These are phyloP conservation scores for Holothuria scabra DNA, from an alignment of 53 echinoderm and acorn worm genomes.

Conservation along the genomic window DNA sequence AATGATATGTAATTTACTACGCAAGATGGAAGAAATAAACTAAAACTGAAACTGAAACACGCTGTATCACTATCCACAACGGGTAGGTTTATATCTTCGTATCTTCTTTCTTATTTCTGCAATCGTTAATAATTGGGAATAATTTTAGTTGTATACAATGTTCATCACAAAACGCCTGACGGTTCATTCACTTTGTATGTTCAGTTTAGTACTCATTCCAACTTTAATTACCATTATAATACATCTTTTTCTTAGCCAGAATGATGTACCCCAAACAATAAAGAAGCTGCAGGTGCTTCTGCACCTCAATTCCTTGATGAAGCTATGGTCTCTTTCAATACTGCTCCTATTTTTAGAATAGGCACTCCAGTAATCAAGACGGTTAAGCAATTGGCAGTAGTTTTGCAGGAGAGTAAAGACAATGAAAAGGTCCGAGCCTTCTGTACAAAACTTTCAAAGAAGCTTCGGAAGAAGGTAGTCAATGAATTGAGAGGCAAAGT, in stretches of 20 bases:
- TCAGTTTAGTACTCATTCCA: too few relatives aligned
- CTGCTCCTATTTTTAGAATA: neutral
- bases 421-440: neutral
- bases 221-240: too few relatives aligned
- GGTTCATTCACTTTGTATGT: too few relatives aligned
- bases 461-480: constrained; percentile 1
- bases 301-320: neutral
- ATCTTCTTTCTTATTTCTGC: too few relatives aligned
- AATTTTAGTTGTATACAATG: too few relatives aligned
- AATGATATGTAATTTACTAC: too few relatives aligned
- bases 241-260: neutral
- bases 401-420: neutral
- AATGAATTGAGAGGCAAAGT: neutral
- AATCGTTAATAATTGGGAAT: too few relatives aligned
- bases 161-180: too few relatives aligned
- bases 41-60: too few relatives aligned
- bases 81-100: too few relatives aligned
- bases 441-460: neutral
- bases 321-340: neutral
- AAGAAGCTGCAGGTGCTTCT: neutral
- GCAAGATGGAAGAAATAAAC: too few relatives aligned
- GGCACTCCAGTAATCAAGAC: neutral
- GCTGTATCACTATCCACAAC: too few relatives aligned
- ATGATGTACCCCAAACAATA: constrained; percentile 5
- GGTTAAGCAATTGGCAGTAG: neutral